Evolutionary conservation across 2,797 vertebrate species (phyloP).

Genomic region (Sebastes matsubarae): DNA sequence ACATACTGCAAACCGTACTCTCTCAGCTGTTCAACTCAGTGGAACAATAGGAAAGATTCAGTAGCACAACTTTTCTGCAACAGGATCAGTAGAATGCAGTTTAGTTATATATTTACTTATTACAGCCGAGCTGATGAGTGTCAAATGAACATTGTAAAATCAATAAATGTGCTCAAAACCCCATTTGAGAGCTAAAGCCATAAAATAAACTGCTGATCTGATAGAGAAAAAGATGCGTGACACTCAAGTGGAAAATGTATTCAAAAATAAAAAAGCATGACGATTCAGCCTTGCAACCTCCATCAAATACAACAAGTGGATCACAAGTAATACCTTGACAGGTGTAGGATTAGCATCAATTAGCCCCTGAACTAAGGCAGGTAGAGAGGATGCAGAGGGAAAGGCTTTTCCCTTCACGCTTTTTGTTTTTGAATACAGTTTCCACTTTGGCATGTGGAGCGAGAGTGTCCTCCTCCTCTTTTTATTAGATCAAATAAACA

Average conservation of each 20-base stretch:
- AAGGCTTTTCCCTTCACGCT: background rate
- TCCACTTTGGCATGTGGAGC: background rate
- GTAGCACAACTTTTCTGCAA: constrained; percentile 8
- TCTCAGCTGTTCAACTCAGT: constrained; percentile 3
- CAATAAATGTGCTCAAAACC: constrained; percentile 16
- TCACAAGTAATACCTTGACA: constrained; percentile 12
- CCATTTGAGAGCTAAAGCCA: background rate
- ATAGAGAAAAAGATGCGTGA: background rate
- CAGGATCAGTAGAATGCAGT: background rate
- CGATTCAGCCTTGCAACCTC: background rate
- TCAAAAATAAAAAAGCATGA: background rate
- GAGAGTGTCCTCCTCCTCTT: background rate
- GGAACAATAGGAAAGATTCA: background rate
- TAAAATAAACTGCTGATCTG: background rate
- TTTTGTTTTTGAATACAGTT: background rate
- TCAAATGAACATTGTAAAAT: constrained; percentile 17
- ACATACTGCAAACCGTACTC: constrained; percentile 15
- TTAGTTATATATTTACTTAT: constrained; percentile 5
- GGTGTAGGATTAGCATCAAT: constrained; percentile 22
- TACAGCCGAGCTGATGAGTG: constrained; percentile 2
- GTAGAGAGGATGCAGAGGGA: background rate
- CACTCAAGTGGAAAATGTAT: background rate
- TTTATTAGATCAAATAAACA: constrained; percentile 32
- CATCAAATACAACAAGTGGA: constrained; percentile 11
- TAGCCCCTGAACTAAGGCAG: background rate